Evolutionary conservation across 2,888 invertebrate genomes (phyloP), one percentile per base, ranked within the genome.

Genomic region (Enoplolaimus lenunculus): DNA sequence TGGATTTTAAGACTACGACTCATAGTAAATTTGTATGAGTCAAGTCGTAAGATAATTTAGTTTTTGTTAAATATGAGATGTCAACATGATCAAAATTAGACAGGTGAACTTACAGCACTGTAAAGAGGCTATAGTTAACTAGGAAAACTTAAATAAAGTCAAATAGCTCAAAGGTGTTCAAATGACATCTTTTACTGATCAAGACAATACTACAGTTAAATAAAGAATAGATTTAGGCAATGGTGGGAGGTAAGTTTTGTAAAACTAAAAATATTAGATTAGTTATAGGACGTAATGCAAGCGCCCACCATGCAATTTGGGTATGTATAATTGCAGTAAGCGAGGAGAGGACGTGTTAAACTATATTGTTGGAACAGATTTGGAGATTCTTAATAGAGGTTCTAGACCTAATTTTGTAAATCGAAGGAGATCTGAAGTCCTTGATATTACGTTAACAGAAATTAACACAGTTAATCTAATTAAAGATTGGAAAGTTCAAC

Each of bases 221-320:
- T n/a, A n/a, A n/a, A n/a, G n/a, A 57, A 16, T 57, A n/a, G 16
- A 57, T n/a, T 21, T n/a, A 21, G 57, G n/a, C 57, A n/a, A n/a
- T 57, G 57, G 57, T 57, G n/a, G n/a, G 57, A 57, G n/a, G 57
- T n/a, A 16, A 21, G n/a, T 57, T 16, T n/a, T 57, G 16, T 21
- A 21, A 21, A n/a, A 16, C 16, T 57, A 26, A 62, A 7, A 26
- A 26, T 62, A 62, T 31, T 7, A 29, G 16, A 62, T 29, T 62
- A 26, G 28, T 13, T 7, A 62, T 62, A 62, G 62, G 62, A 3
- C 16, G 62, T 62, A 29, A 62, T 62, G 62, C 62, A 31, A 62
- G 28, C 62, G 28, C 62, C 28, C 62, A 62, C 28, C 62, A 62
- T n/a, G 28, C 62, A 13, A 62, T 62, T 7, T 62, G 62, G 62